phyloP scores from a whole-genome alignment of 2,113 vertebrate genomes.

The Otus sunia region DNA sequence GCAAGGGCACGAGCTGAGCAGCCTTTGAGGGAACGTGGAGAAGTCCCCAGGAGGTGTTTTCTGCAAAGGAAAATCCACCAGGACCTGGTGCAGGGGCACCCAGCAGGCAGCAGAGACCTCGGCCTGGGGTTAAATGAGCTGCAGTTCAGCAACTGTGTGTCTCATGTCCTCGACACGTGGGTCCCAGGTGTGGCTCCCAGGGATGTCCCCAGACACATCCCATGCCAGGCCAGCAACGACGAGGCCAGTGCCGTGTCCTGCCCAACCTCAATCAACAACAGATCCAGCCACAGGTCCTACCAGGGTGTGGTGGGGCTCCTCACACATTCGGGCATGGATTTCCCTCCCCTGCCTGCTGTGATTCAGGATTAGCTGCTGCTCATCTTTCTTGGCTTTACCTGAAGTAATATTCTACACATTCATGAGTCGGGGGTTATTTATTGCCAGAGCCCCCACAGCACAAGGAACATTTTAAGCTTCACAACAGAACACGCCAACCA shows the following conservation, averaged over 20 bases:
- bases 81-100: neutral
- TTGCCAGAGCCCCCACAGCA: neutral
- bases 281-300: neutral
- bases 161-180: fast-evolving
- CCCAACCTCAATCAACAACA: neutral
- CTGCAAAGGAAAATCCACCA: neutral
- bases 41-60: neutral
- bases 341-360: neutral
- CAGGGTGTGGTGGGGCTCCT: neutral
- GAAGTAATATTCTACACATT: fast-evolving
- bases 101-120: neutral
- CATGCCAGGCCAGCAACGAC: fast-evolving
- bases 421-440: neutral
- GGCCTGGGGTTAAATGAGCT: neutral
- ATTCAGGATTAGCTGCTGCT: neutral
- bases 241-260: fast-evolving
- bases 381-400: neutral
- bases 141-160: fast-evolving
- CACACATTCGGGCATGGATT: fast-evolving
- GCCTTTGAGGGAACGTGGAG: neutral
- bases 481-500: neutral
- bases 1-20: neutral
- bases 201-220: neutral
- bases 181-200: neutral
- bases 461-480: neutral